A percentile compares a stretch with the other conserved stretches of the same genome.
Conservation (phyloP, 2,888 invertebrate genomes). For the Colletes collaris region DNA sequence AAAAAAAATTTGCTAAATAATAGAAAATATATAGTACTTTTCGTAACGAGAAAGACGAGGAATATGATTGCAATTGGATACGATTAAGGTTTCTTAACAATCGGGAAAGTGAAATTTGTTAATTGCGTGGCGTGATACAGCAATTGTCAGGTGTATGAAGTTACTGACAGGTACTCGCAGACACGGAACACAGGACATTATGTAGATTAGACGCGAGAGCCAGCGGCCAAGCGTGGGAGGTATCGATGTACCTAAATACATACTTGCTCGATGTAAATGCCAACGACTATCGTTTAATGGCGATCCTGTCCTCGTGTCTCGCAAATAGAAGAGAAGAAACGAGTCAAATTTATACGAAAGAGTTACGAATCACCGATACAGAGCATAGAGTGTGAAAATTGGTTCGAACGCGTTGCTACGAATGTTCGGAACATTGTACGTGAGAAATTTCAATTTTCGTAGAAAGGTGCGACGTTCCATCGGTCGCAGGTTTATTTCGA, state of each 20-base stretch:
- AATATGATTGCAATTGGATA: too few species aligned
- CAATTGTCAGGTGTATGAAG: conserved; percentile 1
- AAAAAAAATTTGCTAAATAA: too few species aligned
- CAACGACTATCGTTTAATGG: not conserved
- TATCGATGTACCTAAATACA: conserved; percentile 6
- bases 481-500: too few species aligned
- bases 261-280: conserved; percentile 1
- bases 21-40: too few species aligned
- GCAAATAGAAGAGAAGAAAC: not conserved
- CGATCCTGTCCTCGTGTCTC: not conserved
- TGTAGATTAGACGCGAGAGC: conserved; percentile 27
- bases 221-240: not conserved
- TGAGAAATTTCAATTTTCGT: too few species aligned
- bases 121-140: not conserved
- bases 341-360: not conserved
- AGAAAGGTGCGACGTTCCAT: too few species aligned
- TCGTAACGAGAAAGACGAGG: too few species aligned
- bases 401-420: too few species aligned
- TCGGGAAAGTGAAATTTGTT: conserved; percentile 5
- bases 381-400: too few species aligned
- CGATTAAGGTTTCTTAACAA: too few species aligned
- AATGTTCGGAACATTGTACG: too few species aligned
- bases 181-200: conserved; percentile 9
- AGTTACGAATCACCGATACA: too few species aligned
- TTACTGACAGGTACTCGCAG: not conserved